Evolutionary conservation across 1,140 invertebrate genomes (phyloP), one percentile per base, ranked within the genome.

Genomic region (Drosophila erecta): DNA sequence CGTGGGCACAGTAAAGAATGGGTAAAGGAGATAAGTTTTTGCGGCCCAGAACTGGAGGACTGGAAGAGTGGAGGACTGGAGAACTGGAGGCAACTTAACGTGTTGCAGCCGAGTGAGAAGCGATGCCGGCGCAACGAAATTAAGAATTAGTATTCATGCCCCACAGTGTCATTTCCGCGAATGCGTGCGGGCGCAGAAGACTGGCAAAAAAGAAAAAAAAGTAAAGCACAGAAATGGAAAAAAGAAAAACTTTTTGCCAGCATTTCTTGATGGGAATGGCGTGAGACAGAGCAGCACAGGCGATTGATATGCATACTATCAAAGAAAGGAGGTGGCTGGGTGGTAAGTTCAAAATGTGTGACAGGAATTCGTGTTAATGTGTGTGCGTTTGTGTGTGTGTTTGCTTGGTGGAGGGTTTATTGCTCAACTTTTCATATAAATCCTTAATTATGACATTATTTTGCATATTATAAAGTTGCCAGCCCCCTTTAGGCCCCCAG

Each of bases 141-240:
- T 89, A 89, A 75, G 87, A 87, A 89, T 89, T 87, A 87, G 84
- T 87, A 87, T 87, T 87, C 79, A 87, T 84, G 84, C 84, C 84
- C 76, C 60, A 79, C 84, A 89, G 79, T 89, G 84, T 89, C 84
- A 84, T 87, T 87, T 84, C 76, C 79, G 84, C 84, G 84, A 74
- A 80, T 89, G 72, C 79, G 80, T 65, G 72, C 75, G 58, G 73
- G 70, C 78, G 62, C 66, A 57, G 51, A 50, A 61, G 46, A 35
- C 70, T 61, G 14, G 17, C 37, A 56, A 49, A 40, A 33, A 72
- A 72, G n/a, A 10, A 22, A 27, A 49, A 49, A 49, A 8, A 35
- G 33, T 5, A 38, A 14, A 38, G 12, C 4, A 38, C 30, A 10
- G 8, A 38, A 38, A 38, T 38, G 12, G 8, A 11, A 44, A 24